These are phyloP conservation scores for Zootermopsis nevadensis DNA, from an alignment of 2,888 invertebrate genomes.

Conservation along the genomic window DNA sequence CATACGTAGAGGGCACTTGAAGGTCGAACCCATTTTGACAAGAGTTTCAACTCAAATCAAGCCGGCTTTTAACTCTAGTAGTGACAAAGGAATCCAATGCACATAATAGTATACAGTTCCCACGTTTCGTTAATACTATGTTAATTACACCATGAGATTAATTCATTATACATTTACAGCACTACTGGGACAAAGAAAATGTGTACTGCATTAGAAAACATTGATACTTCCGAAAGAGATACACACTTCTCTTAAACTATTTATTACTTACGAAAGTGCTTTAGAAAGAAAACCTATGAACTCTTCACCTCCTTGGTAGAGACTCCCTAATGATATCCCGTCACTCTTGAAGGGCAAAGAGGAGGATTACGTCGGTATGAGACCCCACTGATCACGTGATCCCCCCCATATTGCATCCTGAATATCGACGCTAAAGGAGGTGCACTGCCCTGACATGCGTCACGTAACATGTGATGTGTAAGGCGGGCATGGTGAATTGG, in stretches of 20 bases:
- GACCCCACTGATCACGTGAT: conserved; percentile 23
- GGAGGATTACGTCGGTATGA: conserved; percentile 18
- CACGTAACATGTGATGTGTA: neutral
- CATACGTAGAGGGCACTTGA: neutral
- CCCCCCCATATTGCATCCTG: neutral
- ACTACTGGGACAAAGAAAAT: no score
- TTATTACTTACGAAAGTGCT: no score
- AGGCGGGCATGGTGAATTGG: neutral
- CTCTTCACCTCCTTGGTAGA: no score
- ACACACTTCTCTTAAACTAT: no score
- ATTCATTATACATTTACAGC: no score
- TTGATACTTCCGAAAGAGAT: no score
- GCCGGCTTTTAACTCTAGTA: neutral
- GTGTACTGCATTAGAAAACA: no score
- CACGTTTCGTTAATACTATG: no score
- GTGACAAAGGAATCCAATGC: neutral
- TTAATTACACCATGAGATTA: no score
- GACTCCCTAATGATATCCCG: neutral
- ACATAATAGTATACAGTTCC: no score
- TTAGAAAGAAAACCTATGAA: no score
- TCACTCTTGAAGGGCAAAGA: conserved; percentile 47
- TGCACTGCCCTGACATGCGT: neutral
- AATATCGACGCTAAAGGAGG: neutral
- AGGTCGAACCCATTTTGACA: neutral
- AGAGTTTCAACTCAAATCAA: neutral